These are phyloP conservation scores for Osedax frankpressi DNA, from an alignment of 2,888 invertebrate species.

Conservation along the genomic window DNA sequence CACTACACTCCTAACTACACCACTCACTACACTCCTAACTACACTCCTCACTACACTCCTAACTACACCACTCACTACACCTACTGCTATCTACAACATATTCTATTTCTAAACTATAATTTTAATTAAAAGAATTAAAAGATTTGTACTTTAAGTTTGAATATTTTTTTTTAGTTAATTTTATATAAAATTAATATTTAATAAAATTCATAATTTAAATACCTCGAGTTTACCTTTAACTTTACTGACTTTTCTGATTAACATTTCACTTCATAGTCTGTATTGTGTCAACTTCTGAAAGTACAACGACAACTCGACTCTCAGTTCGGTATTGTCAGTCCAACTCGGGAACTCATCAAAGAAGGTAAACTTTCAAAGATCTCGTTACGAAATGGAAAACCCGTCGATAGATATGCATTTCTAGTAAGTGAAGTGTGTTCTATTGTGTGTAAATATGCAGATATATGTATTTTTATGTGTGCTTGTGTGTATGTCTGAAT, in stretches of 20 bases:
- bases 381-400: conserved; percentile 14
- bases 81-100: too few species aligned
- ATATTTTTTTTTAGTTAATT: neutral
- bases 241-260: too few species aligned
- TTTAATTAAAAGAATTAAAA: too few species aligned
- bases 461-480: neutral
- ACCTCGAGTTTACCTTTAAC: too few species aligned
- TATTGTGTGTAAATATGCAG: neutral
- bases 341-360: conserved; percentile 16
- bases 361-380: conserved; percentile 16
- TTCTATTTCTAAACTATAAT: too few species aligned
- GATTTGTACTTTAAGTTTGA: too few species aligned
- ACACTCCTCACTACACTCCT: too few species aligned
- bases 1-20: too few species aligned
- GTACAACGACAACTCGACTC: conserved; percentile 17
- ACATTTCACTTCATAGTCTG: conserved; percentile 5
- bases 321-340: conserved; percentile 8
- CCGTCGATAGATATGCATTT: conserved; percentile 13
- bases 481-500: neutral
- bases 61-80: too few species aligned
- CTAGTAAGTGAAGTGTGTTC: conserved; percentile 3
- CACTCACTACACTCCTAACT: too few species aligned
- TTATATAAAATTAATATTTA: neutral
- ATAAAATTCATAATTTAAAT: neutral
- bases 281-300: conserved; percentile 11